Percentiles rank a stretch among this genome's conserved stretches.
phyloP scores from a whole-genome alignment of 2,113 vertebrate species.

The Galemys pyrenaicus region DNA sequence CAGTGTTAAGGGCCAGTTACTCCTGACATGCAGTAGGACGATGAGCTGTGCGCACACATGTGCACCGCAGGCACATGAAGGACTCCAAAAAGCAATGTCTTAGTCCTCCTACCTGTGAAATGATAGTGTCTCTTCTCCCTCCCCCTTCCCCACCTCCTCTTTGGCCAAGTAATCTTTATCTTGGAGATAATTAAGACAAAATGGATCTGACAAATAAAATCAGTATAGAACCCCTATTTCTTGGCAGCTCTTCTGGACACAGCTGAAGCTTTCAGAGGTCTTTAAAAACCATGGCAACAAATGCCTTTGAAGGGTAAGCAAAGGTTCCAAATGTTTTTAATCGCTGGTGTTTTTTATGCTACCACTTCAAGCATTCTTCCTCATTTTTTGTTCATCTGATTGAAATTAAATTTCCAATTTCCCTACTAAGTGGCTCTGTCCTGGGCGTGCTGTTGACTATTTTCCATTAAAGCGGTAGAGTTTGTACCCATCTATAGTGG shows the following conservation, averaged over 20 bases:
- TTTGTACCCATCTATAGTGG: slow-evolving; percentile 44
- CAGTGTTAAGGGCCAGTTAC: not conserved
- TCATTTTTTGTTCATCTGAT: slow-evolving; percentile 75
- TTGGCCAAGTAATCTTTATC: slow-evolving; percentile 54
- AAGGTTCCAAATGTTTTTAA: slow-evolving; percentile 80
- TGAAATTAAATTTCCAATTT: slow-evolving; percentile 77
- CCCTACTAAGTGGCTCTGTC: slow-evolving; percentile 64
- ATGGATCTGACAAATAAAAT: slow-evolving; percentile 75
- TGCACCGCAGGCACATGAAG: not conserved
- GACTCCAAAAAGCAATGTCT: not conserved
- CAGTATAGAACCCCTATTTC: slow-evolving; percentile 72
- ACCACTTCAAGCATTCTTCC: slow-evolving; percentile 73
- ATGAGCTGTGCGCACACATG: not conserved
- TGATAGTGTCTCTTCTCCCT: not conserved
- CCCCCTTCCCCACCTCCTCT: not conserved
- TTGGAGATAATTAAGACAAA: slow-evolving; percentile 73
- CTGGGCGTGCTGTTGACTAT: slow-evolving; percentile 5
- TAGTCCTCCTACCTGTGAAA: slow-evolving; percentile 7
- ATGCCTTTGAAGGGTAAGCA: slow-evolving; percentile 77
- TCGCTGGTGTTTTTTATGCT: slow-evolving; percentile 68
- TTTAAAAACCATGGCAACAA: slow-evolving; percentile 83
- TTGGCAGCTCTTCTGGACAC: slow-evolving; percentile 74
- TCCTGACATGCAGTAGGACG: not conserved
- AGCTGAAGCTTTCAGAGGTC: slow-evolving; percentile 75
- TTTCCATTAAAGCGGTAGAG: slow-evolving; percentile 60